Conservation (phyloP, 1,140 invertebrate species). For the Holcopasites calliopsidis region DNA sequence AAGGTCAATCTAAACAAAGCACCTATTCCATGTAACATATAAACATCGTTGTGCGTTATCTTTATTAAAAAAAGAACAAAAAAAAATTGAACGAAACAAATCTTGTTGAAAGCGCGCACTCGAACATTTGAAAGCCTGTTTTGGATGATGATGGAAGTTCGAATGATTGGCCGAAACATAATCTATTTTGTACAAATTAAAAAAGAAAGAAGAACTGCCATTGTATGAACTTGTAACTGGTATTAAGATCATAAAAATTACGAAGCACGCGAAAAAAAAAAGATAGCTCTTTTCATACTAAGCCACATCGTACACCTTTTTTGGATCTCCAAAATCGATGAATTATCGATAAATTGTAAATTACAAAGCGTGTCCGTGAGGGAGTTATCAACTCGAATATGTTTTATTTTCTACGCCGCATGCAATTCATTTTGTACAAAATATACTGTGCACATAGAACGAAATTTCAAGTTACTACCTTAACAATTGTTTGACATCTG, state of each 20-base stretch:
- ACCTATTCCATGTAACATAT: constrained; percentile 78
- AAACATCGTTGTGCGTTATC: constrained; percentile 64
- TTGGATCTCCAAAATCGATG: constrained; percentile 1
- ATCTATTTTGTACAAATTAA: constrained; percentile 38
- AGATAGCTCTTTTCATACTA: neutral
- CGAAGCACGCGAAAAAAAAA: neutral
- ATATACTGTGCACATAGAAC: neutral
- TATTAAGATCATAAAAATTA: neutral
- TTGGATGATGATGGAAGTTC: constrained; percentile 25
- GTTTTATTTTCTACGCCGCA: constrained; percentile 34
- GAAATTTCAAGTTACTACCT: constrained; percentile 12
- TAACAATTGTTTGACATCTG: constrained; percentile 10
- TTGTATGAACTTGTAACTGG: neutral
- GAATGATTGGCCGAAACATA: neutral
- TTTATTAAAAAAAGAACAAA: constrained; percentile 66
- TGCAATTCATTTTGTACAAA: constrained; percentile 39
- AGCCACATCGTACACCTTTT: neutral
- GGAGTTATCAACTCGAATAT: constrained; percentile 13
- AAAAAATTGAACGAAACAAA: constrained; percentile 46
- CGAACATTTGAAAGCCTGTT: constrained; percentile 53
- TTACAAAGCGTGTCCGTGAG: neutral
- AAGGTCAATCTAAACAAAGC: constrained; percentile 75
- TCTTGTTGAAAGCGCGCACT: constrained; percentile 58
- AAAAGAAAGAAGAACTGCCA: neutral
- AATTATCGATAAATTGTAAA: constrained; percentile 4